Evolutionary conservation across 2,113 vertebrate genomes (phyloP).

Genomic region (Piaya cayana): DNA sequence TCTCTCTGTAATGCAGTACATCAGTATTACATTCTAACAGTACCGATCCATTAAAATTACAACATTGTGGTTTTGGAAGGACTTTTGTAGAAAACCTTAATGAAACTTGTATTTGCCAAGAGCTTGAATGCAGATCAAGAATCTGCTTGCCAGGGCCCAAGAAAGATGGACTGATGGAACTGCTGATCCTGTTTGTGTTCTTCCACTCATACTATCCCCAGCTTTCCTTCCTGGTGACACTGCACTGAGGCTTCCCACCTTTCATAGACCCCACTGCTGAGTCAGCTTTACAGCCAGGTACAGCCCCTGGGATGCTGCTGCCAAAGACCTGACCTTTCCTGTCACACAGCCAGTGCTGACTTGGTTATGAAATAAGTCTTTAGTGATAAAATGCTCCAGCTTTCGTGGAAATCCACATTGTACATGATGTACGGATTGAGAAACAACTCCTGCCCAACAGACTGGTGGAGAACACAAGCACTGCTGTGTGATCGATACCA

Average conservation of each 20-base stretch:
- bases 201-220: background rate
- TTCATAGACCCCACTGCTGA: background rate
- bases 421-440: background rate
- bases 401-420: background rate
- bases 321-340: background rate
- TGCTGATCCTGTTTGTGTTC: background rate
- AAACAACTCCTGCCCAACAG: background rate
- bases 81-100: background rate
- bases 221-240: background rate
- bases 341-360: background rate
- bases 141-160: background rate
- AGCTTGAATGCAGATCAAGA: background rate
- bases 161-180: background rate
- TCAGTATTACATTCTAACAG: background rate
- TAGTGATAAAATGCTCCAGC: background rate
- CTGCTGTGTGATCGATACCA: background rate
- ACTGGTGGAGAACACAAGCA: background rate
- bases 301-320: background rate
- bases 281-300: fast-evolving
- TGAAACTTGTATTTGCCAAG: background rate
- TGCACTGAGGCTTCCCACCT: background rate
- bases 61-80: background rate
- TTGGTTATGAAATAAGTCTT: background rate
- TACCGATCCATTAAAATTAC: background rate
- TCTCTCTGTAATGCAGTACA: background rate